A percentile compares a stretch with the other conserved stretches of the same genome.
Conservation (phyloP, 1,140 invertebrate genomes). For the Portunus trituberculatus region DNA sequence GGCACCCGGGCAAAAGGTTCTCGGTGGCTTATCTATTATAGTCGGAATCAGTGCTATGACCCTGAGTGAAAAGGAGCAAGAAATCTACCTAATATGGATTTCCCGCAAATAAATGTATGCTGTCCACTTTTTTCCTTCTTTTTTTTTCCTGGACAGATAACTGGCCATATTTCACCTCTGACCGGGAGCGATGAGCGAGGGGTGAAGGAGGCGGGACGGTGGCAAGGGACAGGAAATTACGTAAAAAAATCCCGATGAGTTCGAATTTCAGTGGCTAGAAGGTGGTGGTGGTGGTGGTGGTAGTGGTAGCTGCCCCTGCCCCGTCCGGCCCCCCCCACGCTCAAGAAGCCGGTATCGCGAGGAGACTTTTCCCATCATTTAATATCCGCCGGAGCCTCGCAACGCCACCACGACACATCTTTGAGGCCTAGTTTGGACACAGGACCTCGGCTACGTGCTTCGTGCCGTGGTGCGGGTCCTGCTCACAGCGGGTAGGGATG, state of each 20-base stretch:
- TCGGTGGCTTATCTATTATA: not conserved
- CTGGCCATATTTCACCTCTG: not conserved
- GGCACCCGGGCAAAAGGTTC: not conserved
- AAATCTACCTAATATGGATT: conserved; percentile 7
- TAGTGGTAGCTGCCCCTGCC: not conserved
- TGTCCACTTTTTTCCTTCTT: not conserved
- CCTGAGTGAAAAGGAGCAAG: conserved; percentile 7
- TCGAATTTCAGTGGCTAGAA: not conserved
- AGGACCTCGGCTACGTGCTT: not conserved
- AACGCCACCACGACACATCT: not conserved
- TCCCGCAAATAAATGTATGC: too few species aligned
- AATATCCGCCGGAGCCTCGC: not conserved
- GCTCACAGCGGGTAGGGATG: not conserved
- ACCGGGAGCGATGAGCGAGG: not conserved
- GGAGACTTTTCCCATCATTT: not conserved
- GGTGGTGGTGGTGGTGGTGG: not conserved
- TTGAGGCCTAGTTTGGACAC: not conserved
- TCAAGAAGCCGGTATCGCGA: not conserved
- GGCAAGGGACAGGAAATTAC: not conserved
- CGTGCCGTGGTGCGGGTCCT: not conserved
- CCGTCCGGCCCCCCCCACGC: not conserved
- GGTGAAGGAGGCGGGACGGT: not conserved
- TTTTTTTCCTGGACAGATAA: not conserved
- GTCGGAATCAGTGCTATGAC: not conserved
- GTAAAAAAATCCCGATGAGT: conserved; percentile 6